Conservation (phyloP, 53 echinoderm and acorn worm species). For the Henricia sp. region DNA sequence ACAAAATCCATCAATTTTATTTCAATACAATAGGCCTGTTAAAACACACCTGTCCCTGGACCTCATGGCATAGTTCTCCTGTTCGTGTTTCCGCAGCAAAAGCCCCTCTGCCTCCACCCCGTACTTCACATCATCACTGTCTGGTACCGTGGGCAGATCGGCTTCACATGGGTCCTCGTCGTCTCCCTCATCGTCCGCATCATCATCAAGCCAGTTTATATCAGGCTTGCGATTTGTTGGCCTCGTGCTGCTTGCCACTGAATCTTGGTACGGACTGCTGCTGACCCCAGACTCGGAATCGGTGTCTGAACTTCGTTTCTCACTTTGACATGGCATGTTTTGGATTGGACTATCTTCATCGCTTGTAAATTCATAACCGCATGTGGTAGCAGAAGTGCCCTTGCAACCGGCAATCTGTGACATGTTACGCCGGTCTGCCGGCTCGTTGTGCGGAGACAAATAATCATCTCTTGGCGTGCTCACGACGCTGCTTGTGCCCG, state of each 20-base stretch:
- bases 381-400: no score
- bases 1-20: background rate
- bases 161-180: conserved; percentile 32
- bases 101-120: conserved; percentile 75
- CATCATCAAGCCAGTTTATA: conserved; percentile 2
- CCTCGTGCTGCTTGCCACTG: no score
- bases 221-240: background rate
- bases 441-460: no score
- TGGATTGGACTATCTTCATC: no score
- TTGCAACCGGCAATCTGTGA: no score
- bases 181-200: conserved; percentile 33
- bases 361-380: no score
- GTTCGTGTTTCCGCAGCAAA: conserved; percentile 82
- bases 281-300: no score
- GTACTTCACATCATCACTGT: conserved; percentile 8
- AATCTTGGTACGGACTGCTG: no score
- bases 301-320: no score
- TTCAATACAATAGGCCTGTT: background rate
- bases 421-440: no score
- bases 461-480: background rate
- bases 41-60: conserved; percentile 79
- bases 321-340: no score
- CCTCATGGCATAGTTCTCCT: conserved; percentile 84
- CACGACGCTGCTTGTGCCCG: background rate
- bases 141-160: conserved; percentile 13